phyloP scores from a whole-genome alignment of 2,113 vertebrate genomes.

The Brachyhypopomus gauderio region DNA sequence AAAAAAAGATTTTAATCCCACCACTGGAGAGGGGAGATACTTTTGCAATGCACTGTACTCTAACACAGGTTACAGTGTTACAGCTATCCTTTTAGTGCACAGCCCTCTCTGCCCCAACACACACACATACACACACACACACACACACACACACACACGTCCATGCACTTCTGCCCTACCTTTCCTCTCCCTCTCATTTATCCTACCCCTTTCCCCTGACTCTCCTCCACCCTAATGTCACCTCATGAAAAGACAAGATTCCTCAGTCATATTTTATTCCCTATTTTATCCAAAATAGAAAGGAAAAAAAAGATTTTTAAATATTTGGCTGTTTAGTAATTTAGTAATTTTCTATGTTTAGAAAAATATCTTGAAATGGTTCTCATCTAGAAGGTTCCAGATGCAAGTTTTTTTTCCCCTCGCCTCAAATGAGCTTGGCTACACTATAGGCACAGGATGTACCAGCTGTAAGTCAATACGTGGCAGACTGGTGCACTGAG shows the following conservation, averaged over 20 bases:
- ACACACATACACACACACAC: not conserved
- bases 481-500: conserved; percentile 47
- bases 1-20: too few relatives aligned
- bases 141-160: conserved; percentile 2
- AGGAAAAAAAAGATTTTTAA: too few relatives aligned
- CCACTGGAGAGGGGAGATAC: too few relatives aligned
- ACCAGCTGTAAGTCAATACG: conserved; percentile 19
- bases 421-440: conserved; percentile 24
- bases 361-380: too few relatives aligned
- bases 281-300: too few relatives aligned
- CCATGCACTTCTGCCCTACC: conserved; percentile 71
- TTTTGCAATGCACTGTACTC: too few relatives aligned
- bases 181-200: conserved; percentile 50
- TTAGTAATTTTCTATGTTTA: too few relatives aligned
- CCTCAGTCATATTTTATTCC: conserved; percentile 9
- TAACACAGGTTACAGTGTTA: not conserved
- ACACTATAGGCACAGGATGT: conserved; percentile 16
- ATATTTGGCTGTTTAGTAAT: too few relatives aligned
- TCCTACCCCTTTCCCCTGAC: conserved; percentile 31
- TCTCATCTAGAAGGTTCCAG: too few relatives aligned
- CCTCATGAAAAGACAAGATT: conserved; percentile 48
- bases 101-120: conserved; percentile 7
- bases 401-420: not conserved
- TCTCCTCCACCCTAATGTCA: conserved; percentile 33
- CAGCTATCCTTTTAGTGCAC: conserved; percentile 59